A percentile compares a stretch with the other conserved stretches of the same genome.
phyloP scores from a whole-genome alignment of 64 coral and sea anemone genomes.

The Montipora efflorescens region DNA sequence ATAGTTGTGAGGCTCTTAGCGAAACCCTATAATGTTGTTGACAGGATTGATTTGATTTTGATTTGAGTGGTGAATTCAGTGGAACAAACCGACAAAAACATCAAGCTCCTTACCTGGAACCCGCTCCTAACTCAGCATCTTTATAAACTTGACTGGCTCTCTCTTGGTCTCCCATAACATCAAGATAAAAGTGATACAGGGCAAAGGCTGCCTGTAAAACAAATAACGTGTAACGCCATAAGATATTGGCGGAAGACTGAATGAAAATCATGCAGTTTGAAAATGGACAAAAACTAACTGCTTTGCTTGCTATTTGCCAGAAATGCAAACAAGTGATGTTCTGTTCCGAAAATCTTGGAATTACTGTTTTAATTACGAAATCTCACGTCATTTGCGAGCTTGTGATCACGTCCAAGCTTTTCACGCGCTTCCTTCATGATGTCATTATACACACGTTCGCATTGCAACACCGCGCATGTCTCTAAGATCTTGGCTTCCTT shows the following conservation, averaged over 20 bases:
- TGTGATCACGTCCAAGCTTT: background rate
- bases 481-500: conserved; percentile 43
- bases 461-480: conserved; percentile 30
- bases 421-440: background rate
- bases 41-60: too few relatives aligned
- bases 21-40: too few relatives aligned
- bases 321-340: too few relatives aligned
- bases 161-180: conserved; percentile 10
- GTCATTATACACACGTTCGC: conserved; percentile 53
- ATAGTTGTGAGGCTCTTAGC: too few relatives aligned
- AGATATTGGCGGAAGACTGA: background rate
- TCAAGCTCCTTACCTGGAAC: background rate
- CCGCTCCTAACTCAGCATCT: background rate
- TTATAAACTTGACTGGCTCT: conserved; percentile 4
- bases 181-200: background rate
- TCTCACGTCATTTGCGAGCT: background rate
- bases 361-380: background rate
- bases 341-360: too few relatives aligned
- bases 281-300: background rate
- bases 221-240: background rate
- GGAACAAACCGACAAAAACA: background rate
- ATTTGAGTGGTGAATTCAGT: background rate
- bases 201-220: background rate
- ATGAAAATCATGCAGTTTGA: background rate
- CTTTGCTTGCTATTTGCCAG: too few relatives aligned